Conservation (phyloP, 2,113 vertebrate species). For the Ranitomeya variabilis region DNA sequence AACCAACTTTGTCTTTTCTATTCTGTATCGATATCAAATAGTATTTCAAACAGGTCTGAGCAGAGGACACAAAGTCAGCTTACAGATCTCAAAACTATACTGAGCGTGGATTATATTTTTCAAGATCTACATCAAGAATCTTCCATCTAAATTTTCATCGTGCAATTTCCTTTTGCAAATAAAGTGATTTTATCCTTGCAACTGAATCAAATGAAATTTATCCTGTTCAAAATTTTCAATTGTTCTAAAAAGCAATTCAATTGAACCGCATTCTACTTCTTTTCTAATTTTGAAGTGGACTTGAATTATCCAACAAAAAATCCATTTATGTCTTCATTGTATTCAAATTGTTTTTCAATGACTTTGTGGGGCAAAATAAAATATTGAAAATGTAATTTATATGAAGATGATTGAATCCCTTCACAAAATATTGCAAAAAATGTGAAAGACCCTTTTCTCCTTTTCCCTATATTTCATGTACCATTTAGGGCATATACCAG, state of each 20-base stretch:
- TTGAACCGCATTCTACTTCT: constrained; percentile 21
- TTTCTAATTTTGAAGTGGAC: constrained; percentile 30
- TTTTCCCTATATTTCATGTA: background rate
- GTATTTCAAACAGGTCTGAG: constrained; percentile 57
- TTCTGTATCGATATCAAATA: constrained; percentile 50
- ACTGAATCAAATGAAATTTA: constrained; percentile 26
- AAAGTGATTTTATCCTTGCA: constrained; percentile 45
- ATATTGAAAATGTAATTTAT: background rate
- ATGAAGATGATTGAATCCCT: constrained; percentile 14
- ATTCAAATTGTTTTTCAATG: background rate
- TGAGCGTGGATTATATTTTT: constrained; percentile 48
- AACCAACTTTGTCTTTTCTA: constrained; percentile 17
- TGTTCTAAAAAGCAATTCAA: constrained; percentile 4
- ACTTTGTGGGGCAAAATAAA: constrained; percentile 1
- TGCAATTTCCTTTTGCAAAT: constrained; percentile 54
- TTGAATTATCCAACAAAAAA: constrained; percentile 9
- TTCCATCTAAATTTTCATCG: constrained; percentile 48
- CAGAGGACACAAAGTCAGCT: constrained; percentile 55
- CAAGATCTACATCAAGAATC: constrained; percentile 54
- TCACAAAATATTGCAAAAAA: constrained; percentile 29
- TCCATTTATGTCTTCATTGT: background rate
- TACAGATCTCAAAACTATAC: constrained; percentile 51
- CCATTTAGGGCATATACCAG: background rate
- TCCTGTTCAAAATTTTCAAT: constrained; percentile 13
- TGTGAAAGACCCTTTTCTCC: constrained; percentile 5